These are phyloP conservation scores for Cheilosia soror DNA, from an alignment of 2,888 invertebrate genomes.

Conservation along the genomic window DNA sequence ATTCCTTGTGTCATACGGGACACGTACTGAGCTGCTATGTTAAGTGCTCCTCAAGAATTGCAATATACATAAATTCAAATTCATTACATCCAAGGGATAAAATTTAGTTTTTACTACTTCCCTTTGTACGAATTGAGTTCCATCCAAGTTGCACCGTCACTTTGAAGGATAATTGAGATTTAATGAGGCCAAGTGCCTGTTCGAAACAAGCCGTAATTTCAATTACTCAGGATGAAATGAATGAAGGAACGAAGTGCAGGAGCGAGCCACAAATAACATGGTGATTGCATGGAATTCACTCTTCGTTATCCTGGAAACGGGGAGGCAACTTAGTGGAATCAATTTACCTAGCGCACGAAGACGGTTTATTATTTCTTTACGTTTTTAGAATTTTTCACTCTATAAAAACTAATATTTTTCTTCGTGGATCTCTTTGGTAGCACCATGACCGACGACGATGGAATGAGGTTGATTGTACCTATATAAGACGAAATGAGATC, in stretches of 20 bases:
- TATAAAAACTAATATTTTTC: constrained; percentile 29
- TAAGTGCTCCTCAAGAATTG: constrained; percentile 24
- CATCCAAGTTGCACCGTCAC: constrained; percentile 31
- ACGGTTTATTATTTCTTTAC: constrained; percentile 26
- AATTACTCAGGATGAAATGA: constrained; percentile 44
- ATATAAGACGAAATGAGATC: too few species aligned
- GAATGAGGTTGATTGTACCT: too few species aligned
- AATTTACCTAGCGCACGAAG: constrained; percentile 53
- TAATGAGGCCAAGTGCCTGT: constrained; percentile 70
- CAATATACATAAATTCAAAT: constrained; percentile 34
- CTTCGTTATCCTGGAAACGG: neutral
- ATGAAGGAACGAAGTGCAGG: neutral
- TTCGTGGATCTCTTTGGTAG: neutral
- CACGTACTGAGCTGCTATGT: constrained; percentile 11
- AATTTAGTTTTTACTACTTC: constrained; percentile 3
- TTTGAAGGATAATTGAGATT: constrained; percentile 66
- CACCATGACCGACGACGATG: neutral
- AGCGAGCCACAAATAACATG: constrained; percentile 33
- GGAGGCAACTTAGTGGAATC: constrained; percentile 33
- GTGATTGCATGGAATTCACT: constrained; percentile 12
- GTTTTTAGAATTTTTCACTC: constrained; percentile 11
- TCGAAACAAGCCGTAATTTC: constrained; percentile 59
- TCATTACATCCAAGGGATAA: constrained; percentile 19
- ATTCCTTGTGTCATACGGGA: neutral
- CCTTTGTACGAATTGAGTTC: neutral